Base-by-base conservation (phyloP, 2,113 vertebrate species). In the Oryzias woworae region DNA sequence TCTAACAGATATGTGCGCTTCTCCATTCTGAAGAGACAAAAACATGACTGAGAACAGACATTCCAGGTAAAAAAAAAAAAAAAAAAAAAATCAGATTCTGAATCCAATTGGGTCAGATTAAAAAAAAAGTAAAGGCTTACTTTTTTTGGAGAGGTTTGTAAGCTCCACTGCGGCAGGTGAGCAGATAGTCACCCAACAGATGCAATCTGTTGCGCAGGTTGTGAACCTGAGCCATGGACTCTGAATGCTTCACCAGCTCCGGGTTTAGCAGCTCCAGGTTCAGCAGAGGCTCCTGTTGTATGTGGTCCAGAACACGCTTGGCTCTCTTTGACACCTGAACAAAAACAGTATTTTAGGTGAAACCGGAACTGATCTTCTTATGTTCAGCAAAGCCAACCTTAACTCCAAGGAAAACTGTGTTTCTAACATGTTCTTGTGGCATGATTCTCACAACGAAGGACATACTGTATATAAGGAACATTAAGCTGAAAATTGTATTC, bases 121-220 rank as follows among this genome's bases (percentile, higher is more conserved):
- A 20, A 41, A 0, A 12, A 1, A 18, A 10, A 13, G 17, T 5
- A 31, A 52, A 63, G 26, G 62, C 53, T 65, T 17, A 92, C 92
- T 80, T 91, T 51, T 77, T 61, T 16, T 87, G 82, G 13, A 92
- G 77, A 47, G 93, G 94, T 84, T 94, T 94, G 58, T 93, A 78
- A 73, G 93, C 94, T 0, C 93, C 93, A 0, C 96, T 98, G 71
- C 96, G 94, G 78, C 97, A 98, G 74, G 94, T 89, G 58, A 89
- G 75, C 54, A 99, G 84, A 71, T 98, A 98, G 71, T 98, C 96
- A 0, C 94, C 96, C 23, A 98, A 87, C n/a, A 98, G 90, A 42
- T 94, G 93, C n/a, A 99, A 93, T 79, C 85, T 92, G 58, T 94
- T 92, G 16, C 96, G 87, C 75, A 92, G 90, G 24, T 8, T 69